Conservation (phyloP, 2,888 invertebrate genomes). For the Ornithoptera alexandrae region DNA sequence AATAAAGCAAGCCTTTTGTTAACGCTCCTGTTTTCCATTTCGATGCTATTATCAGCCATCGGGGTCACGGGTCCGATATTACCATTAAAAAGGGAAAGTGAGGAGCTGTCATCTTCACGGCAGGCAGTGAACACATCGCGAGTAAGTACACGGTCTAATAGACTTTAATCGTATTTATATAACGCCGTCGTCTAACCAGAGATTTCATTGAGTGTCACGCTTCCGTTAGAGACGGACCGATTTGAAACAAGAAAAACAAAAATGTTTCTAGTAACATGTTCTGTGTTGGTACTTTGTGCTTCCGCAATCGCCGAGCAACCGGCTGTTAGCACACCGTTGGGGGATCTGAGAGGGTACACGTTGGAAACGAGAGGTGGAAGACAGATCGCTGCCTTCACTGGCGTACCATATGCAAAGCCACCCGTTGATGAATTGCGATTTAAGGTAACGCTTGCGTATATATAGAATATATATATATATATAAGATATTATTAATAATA, state of each 20-base stretch:
- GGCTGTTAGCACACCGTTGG: conserved; percentile 63
- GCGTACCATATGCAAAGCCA: conserved; percentile 83
- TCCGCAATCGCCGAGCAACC: conserved; percentile 41
- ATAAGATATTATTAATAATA: not conserved
- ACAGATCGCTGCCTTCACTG: conserved; percentile 80
- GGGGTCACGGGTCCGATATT: not conserved
- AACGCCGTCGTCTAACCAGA: not conserved
- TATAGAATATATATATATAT: not conserved
- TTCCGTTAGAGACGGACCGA: conserved; percentile 21
- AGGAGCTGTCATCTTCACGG: not conserved
- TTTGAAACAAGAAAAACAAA: not conserved
- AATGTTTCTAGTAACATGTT: conserved; percentile 27
- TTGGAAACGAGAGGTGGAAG: conserved; percentile 79
- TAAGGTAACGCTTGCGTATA: conserved; percentile 66
- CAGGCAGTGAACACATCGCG: not conserved
- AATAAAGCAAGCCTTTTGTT: not conserved
- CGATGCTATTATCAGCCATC: not conserved
- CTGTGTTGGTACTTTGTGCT: conserved; percentile 38
- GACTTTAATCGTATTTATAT: conserved; percentile 19
- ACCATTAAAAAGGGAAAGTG: conserved; percentile 14
- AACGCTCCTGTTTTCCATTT: not conserved
- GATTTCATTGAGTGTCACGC: conserved; percentile 23
- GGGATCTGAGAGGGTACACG: conserved; percentile 77
- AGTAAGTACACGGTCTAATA: conserved; percentile 4
- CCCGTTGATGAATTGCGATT: conserved; percentile 82